Conservation (phyloP, 2,113 vertebrate genomes). For the Antechinus flavipes region DNA sequence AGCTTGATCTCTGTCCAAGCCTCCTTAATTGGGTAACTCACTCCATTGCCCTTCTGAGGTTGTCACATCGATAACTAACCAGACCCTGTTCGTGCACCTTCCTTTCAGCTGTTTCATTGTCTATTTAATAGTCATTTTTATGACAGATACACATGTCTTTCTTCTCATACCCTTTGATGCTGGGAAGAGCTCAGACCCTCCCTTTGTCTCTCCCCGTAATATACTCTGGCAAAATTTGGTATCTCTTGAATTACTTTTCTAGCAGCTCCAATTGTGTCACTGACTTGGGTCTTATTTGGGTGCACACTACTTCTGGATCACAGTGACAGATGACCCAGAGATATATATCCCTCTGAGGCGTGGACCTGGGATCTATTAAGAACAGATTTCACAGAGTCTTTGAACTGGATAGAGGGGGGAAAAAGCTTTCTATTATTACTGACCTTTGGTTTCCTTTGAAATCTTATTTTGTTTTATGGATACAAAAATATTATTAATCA, state of each 20-base stretch:
- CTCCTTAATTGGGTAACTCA: constrained; percentile 23
- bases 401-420: neutral
- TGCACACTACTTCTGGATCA: neutral
- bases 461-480: neutral
- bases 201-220: neutral
- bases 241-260: neutral
- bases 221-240: neutral
- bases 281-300: neutral
- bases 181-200: neutral
- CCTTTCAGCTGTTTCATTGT: constrained; percentile 34
- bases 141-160: neutral
- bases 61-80: constrained; percentile 32
- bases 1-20: neutral
- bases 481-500: neutral
- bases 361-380: neutral
- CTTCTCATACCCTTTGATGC: neutral
- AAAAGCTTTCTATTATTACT: neutral
- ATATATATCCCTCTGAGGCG: neutral
- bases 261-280: constrained; percentile 5
- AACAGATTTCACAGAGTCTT: neutral
- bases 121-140: constrained; percentile 38
- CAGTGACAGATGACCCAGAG: neutral
- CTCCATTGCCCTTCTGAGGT: neutral
- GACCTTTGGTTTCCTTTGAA: neutral
- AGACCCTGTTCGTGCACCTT: neutral